phyloP scores from a whole-genome alignment of 2,888 invertebrate genomes.

The Drosophila stalkeri region DNA sequence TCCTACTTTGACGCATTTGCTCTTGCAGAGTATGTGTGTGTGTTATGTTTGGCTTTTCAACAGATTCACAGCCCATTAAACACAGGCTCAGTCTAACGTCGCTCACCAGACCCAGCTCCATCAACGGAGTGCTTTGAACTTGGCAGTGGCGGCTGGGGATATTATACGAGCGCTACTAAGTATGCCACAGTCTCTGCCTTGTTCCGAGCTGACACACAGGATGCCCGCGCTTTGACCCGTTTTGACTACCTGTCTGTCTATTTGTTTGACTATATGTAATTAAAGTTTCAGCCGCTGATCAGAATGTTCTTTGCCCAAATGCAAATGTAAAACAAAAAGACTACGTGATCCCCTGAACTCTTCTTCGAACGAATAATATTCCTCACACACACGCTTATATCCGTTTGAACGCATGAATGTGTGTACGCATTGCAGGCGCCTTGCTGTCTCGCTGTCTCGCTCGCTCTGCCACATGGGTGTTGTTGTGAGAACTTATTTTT shows the following conservation, averaged over 20 bases:
- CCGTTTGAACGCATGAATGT: too few relatives aligned
- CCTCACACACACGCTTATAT: too few relatives aligned
- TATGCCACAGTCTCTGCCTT: slow-evolving; percentile 21
- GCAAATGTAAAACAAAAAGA: slow-evolving; percentile 11
- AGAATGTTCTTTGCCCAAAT: slow-evolving; percentile 16
- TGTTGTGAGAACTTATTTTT: too few relatives aligned
- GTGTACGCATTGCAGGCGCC: too few relatives aligned
- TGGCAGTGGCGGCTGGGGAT: background rate
- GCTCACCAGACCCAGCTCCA: background rate
- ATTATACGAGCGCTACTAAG: slow-evolving; percentile 15
- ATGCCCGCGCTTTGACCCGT: background rate
- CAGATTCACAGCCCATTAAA: slow-evolving; percentile 45
- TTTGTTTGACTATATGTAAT: slow-evolving; percentile 29
- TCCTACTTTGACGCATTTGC: too few relatives aligned
- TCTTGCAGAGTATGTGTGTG: background rate
- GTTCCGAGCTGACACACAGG: background rate
- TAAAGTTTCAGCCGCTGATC: slow-evolving; percentile 43
- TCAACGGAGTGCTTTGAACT: slow-evolving; percentile 48
- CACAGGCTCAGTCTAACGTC: slow-evolving; percentile 7
- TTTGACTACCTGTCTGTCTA: background rate
- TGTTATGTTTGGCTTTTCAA: slow-evolving; percentile 7
- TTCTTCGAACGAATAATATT: too few relatives aligned
- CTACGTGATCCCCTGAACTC: too few relatives aligned
- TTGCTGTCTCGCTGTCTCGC: too few relatives aligned
- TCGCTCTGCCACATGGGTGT: too few relatives aligned